A percentile compares a stretch with the other conserved stretches of the same genome.
Evolutionary conservation across 2,888 invertebrate genomes (phyloP).

Genomic region (Ochropacha duplaris): DNA sequence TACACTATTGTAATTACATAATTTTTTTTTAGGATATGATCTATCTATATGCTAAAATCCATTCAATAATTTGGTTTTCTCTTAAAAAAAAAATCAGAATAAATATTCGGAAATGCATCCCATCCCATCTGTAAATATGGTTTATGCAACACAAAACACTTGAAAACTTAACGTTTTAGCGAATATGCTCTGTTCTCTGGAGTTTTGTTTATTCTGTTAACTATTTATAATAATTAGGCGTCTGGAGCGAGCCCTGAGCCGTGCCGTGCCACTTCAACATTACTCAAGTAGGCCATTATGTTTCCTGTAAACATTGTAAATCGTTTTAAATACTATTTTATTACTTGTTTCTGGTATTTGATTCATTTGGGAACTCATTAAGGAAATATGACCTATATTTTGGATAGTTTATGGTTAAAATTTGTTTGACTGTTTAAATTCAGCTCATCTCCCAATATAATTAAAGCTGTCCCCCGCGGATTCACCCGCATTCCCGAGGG

Average conservation of each 20-base stretch:
- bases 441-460: no score
- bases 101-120: background rate
- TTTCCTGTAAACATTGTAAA: background rate
- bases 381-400: background rate
- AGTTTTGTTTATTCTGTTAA: background rate
- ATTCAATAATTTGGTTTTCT: no score
- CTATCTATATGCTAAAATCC: no score
- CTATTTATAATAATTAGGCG: background rate
- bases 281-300: background rate
- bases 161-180: background rate
- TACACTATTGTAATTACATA: no score
- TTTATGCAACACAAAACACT: background rate
- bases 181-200: background rate
- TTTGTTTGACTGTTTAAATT: no score
- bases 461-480: no score
- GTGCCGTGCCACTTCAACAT: background rate
- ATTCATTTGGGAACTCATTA: background rate
- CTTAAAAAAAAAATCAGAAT: no score
- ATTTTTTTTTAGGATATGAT: no score
- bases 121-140: background rate
- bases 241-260: background rate
- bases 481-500: no score
- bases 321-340: background rate
- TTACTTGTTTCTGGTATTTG: background rate
- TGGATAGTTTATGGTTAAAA: no score